Base-by-base conservation (phyloP, 2,113 vertebrate genomes). In the Aramus guarauna region DNA sequence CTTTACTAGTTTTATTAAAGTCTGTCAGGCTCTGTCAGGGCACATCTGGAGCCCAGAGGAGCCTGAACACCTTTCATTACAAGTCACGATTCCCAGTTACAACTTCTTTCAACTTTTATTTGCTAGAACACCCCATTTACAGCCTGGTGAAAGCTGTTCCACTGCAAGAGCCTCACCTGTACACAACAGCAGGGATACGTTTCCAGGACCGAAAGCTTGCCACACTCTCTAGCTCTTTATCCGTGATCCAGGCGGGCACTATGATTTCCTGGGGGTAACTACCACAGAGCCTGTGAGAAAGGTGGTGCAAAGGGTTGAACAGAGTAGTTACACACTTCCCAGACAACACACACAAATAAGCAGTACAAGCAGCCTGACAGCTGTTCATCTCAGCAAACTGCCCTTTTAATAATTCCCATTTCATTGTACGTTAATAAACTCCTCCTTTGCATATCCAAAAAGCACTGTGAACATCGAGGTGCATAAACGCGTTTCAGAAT, bases 211-310 rank as follows among this genome's bases (percentile, higher is more conserved):
- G 98, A 97, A 99, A 99, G 84, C 98, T 98, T 5, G 99, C 98
- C 96, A 99, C 99, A 8, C 99, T 99, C 96, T 99, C 99, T 73
- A 99, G 98, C 97, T 99, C 99, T 94, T 99, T 99, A 96, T 99
- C 99, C 0, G 99, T 99, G 98, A 99, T 99, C 98, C 99, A 99
- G 82, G 99, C 99, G 5, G 99, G 99, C 77, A 99, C 99, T 62
- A 99, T 98, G 89, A 99, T 98, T 69, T 99, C 99, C 98, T 99
- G 99, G 34, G 99, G 99, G 95, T 99, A 99, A 96, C 99, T 99
- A 67, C 99, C 98, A 96, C 99, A 99, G 11, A 99, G 98, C 98
- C 99, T 99, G 97, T 0, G 32, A 34, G 62, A 26, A 74, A 52
- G 81, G 47, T 3, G 3, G 27, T 36, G 34, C 62, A 79, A 21